Percentiles rank a stretch among this genome's conserved stretches.
phyloP scores from a whole-genome alignment of 1,140 invertebrate species.

The Anoplophora glabripennis region DNA sequence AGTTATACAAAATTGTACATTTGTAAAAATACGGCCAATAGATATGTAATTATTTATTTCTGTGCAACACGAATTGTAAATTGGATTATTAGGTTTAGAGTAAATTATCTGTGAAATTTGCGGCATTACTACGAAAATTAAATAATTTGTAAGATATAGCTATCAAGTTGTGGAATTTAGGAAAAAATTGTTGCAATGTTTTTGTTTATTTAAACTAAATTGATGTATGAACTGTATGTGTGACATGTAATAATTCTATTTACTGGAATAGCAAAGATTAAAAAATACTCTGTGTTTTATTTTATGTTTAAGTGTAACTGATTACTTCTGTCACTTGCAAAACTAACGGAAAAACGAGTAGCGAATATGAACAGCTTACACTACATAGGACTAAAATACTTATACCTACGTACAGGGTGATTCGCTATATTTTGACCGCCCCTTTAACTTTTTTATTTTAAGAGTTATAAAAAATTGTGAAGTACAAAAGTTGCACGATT shows the following conservation, averaged over 20 bases:
- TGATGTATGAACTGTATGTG: conserved; percentile 48
- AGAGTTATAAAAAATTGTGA: too few relatives aligned
- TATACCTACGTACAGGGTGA: too few relatives aligned
- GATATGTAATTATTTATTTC: conserved; percentile 8
- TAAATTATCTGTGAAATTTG: conserved; percentile 41
- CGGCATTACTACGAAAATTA: conserved; percentile 40
- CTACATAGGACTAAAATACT: too few relatives aligned
- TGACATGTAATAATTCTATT: conserved; percentile 46
- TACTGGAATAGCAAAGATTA: conserved; percentile 48
- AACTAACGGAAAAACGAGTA: too few relatives aligned
- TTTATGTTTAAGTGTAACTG: too few relatives aligned
- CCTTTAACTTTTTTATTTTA: too few relatives aligned
- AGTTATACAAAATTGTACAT: conserved; percentile 14
- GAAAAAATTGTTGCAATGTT: conserved; percentile 40
- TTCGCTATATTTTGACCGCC: too few relatives aligned
- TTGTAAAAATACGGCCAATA: conserved; percentile 15
- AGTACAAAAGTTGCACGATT: too few relatives aligned
- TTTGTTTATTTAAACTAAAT: conserved; percentile 39
- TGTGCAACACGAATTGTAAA: conserved; percentile 17
- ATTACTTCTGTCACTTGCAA: too few relatives aligned
- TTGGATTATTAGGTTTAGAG: conserved; percentile 25
- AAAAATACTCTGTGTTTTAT: conserved; percentile 21
- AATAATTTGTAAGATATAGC: conserved; percentile 42
- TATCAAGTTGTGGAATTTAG: conserved; percentile 34
- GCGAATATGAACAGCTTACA: too few relatives aligned